phyloP scores from a whole-genome alignment of 2,797 vertebrate genomes.

The Dryobates pubescens region DNA sequence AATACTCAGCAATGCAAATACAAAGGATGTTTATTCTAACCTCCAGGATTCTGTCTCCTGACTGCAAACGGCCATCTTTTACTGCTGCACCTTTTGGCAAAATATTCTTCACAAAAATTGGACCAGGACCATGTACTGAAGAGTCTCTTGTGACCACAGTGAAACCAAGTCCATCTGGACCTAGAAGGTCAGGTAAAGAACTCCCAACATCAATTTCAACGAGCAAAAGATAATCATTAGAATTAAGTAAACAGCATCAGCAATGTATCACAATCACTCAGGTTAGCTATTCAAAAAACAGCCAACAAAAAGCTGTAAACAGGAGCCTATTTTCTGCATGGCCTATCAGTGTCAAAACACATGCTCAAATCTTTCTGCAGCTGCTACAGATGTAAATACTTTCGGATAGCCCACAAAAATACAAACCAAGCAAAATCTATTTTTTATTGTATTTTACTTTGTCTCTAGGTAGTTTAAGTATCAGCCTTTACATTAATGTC shows the following conservation, averaged over 20 bases:
- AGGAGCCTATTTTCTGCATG: neutral
- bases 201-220: neutral
- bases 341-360: neutral
- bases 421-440: neutral
- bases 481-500: neutral
- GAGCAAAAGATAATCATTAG: neutral
- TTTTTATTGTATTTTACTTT: neutral
- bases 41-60: conserved; percentile 96
- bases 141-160: conserved; percentile 98
- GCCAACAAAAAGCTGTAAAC: neutral
- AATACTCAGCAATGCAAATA: neutral
- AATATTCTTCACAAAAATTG: conserved; percentile 98
- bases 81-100: conserved; percentile 95
- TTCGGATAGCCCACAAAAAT: neutral
- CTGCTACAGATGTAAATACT: neutral
- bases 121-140: conserved; percentile 91
- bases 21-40: conserved; percentile 71
- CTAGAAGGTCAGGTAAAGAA: conserved; percentile 72
- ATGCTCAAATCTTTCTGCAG: neutral
- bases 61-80: conserved; percentile 94
- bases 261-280: neutral
- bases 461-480: neutral
- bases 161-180: conserved; percentile 95
- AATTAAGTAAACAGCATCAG: neutral
- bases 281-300: neutral